Percentiles rank a stretch among this genome's conserved stretches.
These are phyloP conservation scores for Petroica traversi DNA, from an alignment of 2,113 vertebrate genomes.

Conservation along the genomic window DNA sequence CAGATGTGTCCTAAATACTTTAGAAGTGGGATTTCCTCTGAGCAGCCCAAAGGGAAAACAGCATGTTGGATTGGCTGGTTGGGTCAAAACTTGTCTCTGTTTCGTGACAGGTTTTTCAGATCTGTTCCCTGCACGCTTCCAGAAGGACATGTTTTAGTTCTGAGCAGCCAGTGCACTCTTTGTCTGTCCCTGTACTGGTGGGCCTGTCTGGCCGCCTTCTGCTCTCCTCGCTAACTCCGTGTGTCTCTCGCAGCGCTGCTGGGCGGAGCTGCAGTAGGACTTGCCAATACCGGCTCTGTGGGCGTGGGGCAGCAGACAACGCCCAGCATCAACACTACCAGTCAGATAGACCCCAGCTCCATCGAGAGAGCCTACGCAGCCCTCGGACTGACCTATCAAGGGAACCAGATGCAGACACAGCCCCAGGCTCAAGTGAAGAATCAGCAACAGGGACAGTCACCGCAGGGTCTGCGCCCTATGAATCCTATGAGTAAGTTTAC, in stretches of 20 bases:
- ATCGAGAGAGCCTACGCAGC: constrained; percentile 97
- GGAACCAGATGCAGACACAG: constrained; percentile 89
- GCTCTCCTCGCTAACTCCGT: neutral
- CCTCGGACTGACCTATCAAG: constrained; percentile 94
- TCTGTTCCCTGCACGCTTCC: neutral
- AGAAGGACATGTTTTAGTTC: neutral
- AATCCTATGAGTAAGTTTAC: constrained; percentile 83
- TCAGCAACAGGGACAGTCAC: constrained; percentile 78
- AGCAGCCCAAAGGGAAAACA: neutral
- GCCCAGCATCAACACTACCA: constrained; percentile 86
- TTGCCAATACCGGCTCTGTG: constrained; percentile 84
- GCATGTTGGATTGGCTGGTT: neutral
- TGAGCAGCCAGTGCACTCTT: neutral
- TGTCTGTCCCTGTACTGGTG: neutral
- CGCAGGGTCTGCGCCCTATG: constrained; percentile 86
- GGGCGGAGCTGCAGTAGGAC: constrained; percentile 82
- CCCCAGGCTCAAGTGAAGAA: constrained; percentile 81
- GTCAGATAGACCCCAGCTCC: constrained; percentile 96
- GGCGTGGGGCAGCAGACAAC: constrained; percentile 86
- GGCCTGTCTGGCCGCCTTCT: neutral
- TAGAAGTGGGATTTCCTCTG: neutral
- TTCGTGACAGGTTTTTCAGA: neutral
- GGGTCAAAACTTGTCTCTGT: neutral
- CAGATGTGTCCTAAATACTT: neutral
- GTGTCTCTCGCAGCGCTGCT: constrained; percentile 81